Conservation (phyloP, 2,113 vertebrate species). For the Cisticola juncidis region DNA sequence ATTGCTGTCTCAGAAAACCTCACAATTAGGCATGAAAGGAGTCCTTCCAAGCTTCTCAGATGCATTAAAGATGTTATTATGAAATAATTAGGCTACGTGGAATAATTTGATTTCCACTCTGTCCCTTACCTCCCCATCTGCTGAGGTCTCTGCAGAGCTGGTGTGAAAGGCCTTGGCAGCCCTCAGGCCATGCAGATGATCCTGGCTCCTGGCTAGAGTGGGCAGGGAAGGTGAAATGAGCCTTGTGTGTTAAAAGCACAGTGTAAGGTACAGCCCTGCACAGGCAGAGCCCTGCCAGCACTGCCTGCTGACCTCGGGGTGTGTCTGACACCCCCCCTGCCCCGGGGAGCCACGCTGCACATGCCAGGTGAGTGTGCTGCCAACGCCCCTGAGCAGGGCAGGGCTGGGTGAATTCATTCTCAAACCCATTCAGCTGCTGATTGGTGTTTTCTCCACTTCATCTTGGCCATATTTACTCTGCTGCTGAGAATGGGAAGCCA, state of each 20-base stretch:
- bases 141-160: not conserved
- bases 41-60: not conserved
- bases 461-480: not conserved
- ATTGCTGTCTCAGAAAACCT: constrained; percentile 41
- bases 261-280: not conserved
- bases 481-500: not conserved
- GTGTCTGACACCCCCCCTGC: not conserved
- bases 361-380: not conserved
- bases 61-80: constrained; percentile 26
- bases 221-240: not conserved
- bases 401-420: not conserved
- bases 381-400: not conserved
- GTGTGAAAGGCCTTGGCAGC: not conserved
- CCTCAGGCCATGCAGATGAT: not conserved
- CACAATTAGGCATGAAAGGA: constrained; percentile 46
- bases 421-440: not conserved
- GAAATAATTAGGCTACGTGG: constrained; percentile 23
- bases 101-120: not conserved
- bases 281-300: not conserved
- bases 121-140: not conserved
- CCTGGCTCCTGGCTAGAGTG: not conserved
- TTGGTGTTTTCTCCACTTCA: not conserved
- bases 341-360: not conserved
- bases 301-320: not conserved
- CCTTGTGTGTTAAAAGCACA: not conserved